Evolutionary conservation across 2,888 invertebrate genomes (phyloP).

Genomic region (Drosophila meridionalis): DNA sequence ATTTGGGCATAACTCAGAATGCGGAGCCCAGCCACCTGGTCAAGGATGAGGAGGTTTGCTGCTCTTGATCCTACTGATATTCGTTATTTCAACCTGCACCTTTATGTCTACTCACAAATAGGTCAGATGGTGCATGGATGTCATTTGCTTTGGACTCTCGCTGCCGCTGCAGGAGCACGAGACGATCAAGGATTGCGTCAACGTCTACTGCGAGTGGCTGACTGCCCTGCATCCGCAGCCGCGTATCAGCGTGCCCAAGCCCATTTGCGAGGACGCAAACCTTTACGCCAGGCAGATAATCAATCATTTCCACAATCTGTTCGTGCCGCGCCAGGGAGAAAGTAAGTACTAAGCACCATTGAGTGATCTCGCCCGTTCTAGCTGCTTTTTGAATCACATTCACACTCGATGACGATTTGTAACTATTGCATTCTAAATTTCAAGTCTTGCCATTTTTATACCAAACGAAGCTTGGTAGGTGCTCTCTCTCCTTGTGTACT

Average conservation of each 20-base stretch:
- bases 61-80: neutral
- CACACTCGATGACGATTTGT: constrained; percentile 9
- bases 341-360: constrained; percentile 87
- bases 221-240: constrained; percentile 93
- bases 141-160: constrained; percentile 95
- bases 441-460: constrained; percentile 96
- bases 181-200: constrained; percentile 97
- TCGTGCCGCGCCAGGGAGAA: constrained; percentile 96
- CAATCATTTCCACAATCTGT: constrained; percentile 96
- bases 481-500: constrained; percentile 37
- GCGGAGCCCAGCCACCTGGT: constrained; percentile 93
- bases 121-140: constrained; percentile 95
- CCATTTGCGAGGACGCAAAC: constrained; percentile 95
- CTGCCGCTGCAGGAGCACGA: constrained; percentile 96
- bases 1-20: constrained; percentile 90
- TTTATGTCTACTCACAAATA: constrained; percentile 80
- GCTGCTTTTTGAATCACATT: constrained; percentile 5
- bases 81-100: neutral
- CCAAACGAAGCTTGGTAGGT: constrained; percentile 92
- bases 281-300: constrained; percentile 96
- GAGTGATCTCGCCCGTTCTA: neutral
- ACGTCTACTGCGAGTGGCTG: constrained; percentile 98
- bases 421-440: constrained; percentile 85
- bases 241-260: constrained; percentile 94
- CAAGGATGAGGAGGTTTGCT: constrained; percentile 91